Conservation (phyloP, 2,113 vertebrate species). For the Cyprinodon variegatus region DNA sequence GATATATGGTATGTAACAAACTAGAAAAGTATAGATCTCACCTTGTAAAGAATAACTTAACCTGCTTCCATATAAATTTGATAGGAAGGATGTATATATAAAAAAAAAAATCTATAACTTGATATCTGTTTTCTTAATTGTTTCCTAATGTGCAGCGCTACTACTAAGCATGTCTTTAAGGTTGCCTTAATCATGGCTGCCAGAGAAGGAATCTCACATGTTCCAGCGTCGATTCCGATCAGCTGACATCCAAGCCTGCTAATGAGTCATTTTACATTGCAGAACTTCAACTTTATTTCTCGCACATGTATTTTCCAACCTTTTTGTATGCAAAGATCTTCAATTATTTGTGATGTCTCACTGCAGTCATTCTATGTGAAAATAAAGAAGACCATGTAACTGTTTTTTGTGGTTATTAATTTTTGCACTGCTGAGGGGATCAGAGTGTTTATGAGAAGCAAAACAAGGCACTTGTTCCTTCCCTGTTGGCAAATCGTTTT, state of each 20-base stretch:
- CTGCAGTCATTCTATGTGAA: conserved; percentile 44
- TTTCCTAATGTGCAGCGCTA: conserved; percentile 5
- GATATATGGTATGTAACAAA: conserved; percentile 6
- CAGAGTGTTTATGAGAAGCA: not conserved
- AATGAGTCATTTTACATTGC: conserved; percentile 7
- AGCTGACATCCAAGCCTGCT: not conserved
- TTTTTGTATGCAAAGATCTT: conserved; percentile 2
- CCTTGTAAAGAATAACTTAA: not conserved
- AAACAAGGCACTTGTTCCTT: too few species aligned
- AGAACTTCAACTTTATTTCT: conserved; percentile 7
- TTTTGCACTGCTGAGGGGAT: not conserved
- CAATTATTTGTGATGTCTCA: conserved; percentile 19
- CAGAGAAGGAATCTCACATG: not conserved
- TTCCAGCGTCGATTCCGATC: not conserved
- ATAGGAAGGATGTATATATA: conserved; percentile 11
- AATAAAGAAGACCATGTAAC: conserved; percentile 62
- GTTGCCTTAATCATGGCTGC: conserved; percentile 42
- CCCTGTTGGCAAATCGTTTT: not conserved
- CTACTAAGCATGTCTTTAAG: conserved; percentile 21
- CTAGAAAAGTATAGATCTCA: not conserved
- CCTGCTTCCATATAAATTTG: conserved; percentile 3
- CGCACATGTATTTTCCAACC: not conserved
- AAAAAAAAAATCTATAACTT: conserved; percentile 6
- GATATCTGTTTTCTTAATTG: conserved; percentile 11
- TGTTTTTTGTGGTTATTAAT: not conserved